phyloP scores from a whole-genome alignment of 2,113 vertebrate genomes.

The Aleadryas rufinucha region DNA sequence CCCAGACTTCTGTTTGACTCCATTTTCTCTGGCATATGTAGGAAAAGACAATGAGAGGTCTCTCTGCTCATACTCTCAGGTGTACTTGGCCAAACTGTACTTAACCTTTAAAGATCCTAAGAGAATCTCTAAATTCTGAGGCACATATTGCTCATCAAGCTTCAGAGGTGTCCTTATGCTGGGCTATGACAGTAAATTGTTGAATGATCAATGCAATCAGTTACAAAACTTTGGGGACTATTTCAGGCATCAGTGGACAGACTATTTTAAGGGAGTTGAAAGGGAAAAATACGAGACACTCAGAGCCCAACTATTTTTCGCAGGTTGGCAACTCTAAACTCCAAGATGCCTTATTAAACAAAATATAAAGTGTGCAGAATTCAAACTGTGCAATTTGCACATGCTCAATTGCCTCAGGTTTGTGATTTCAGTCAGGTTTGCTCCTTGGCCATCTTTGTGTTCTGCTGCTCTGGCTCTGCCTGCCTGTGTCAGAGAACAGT shows the following conservation, averaged over 20 bases:
- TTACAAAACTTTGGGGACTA: neutral
- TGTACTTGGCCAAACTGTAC: neutral
- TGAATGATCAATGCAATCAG: accelerated
- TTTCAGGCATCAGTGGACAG: neutral
- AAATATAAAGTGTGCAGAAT: neutral
- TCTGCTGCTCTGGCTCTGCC: neutral
- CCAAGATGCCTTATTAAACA: neutral
- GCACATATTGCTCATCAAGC: accelerated
- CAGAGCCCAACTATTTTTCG: neutral
- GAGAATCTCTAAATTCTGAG: neutral
- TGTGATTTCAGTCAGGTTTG: neutral
- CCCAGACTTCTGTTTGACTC: neutral
- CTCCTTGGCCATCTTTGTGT: neutral
- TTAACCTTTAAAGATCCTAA: neutral
- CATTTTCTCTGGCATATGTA: neutral
- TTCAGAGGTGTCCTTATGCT: neutral
- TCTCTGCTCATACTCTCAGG: neutral
- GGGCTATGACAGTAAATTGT: neutral
- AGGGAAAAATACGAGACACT: neutral
- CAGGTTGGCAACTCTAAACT: neutral
- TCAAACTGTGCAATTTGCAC: neutral
- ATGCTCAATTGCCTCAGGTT: neutral
- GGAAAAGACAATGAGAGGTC: neutral
- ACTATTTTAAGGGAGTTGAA: neutral
- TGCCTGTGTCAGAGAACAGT: neutral